phyloP scores from a whole-genome alignment of 2,797 vertebrate genomes.

The Decapterus maruadsi region DNA sequence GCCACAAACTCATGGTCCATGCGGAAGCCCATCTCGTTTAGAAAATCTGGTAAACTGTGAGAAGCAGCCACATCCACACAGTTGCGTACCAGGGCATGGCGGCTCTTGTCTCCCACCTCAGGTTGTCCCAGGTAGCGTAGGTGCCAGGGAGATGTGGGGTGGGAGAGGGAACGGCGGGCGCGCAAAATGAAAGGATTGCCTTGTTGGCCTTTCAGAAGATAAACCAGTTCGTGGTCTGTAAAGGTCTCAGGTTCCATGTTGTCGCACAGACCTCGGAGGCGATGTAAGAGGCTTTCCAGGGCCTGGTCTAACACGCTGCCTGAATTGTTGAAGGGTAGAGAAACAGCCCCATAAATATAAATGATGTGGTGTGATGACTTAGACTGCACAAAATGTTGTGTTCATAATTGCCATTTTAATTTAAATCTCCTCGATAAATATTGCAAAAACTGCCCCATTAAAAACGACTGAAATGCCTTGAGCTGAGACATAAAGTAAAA shows the following conservation, averaged over 20 bases:
- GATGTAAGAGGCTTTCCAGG: constrained; percentile 94
- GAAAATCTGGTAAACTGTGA: constrained; percentile 94
- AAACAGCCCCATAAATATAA: not conserved
- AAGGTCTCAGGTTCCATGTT: constrained; percentile 98
- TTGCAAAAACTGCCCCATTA: not conserved
- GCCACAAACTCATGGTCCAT: constrained; percentile 99
- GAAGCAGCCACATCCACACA: constrained; percentile 96
- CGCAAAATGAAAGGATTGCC: constrained; percentile 96
- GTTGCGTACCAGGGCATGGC: constrained; percentile 93
- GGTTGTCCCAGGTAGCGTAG: constrained; percentile 96
- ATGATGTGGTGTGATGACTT: not conserved
- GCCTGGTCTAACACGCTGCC: constrained; percentile 96
- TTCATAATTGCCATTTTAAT: not conserved
- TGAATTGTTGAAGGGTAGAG: constrained; percentile 54
- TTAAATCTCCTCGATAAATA: not conserved
- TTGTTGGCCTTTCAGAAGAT: constrained; percentile 97
- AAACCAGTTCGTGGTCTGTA: constrained; percentile 95
- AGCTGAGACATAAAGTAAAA: not conserved
- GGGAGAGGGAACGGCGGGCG: constrained; percentile 92
- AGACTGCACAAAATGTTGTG: not conserved
- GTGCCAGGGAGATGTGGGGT: constrained; percentile 92
- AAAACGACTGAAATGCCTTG: not conserved
- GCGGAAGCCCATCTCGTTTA: constrained; percentile 98
- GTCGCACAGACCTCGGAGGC: constrained; percentile 95
- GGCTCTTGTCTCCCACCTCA: constrained; percentile 96